Conservation (phyloP, 2,113 vertebrate genomes). For the Barbus barbus region DNA sequence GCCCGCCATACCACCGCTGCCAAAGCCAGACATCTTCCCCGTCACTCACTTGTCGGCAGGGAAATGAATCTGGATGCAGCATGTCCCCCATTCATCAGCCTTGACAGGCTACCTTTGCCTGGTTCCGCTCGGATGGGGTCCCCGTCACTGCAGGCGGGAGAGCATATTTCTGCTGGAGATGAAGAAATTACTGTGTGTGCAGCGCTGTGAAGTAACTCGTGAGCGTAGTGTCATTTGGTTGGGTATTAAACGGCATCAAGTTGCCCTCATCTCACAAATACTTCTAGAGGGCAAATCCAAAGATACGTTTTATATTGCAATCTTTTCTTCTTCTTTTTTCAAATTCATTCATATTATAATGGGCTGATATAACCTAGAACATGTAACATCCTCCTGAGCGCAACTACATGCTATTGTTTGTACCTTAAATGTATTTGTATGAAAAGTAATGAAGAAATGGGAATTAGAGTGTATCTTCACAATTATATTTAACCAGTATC, state of each 20-base stretch:
- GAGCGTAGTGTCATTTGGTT: slow-evolving; percentile 49
- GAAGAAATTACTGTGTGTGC: slow-evolving; percentile 86
- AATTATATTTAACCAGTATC: slow-evolving; percentile 3
- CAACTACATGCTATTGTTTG: background rate
- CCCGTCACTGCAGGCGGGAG: slow-evolving; percentile 84
- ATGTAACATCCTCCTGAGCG: background rate
- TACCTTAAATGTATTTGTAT: slow-evolving; percentile 5
- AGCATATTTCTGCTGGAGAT: slow-evolving; percentile 81
- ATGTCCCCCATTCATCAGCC: slow-evolving; percentile 85
- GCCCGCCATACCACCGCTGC: slow-evolving; percentile 46
- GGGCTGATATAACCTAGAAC: background rate
- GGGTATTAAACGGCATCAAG: slow-evolving; percentile 55
- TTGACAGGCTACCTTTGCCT: slow-evolving; percentile 76
- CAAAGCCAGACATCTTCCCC: slow-evolving; percentile 53
- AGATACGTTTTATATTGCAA: slow-evolving; percentile 10
- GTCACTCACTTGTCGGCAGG: slow-evolving; percentile 52
- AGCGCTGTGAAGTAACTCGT: slow-evolving; percentile 65
- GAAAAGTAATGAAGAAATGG: background rate
- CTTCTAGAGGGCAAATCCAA: slow-evolving; percentile 26
- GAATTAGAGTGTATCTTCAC: background rate
- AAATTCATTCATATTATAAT: slow-evolving; percentile 4
- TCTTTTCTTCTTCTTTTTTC: background rate
- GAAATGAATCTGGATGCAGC: slow-evolving; percentile 59
- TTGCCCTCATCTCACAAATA: slow-evolving; percentile 32
- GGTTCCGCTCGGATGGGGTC: slow-evolving; percentile 83